Evolutionary conservation across 2,888 invertebrate species (phyloP), one percentile per base, ranked within the genome.

Genomic region (Dasypogon diadema): DNA sequence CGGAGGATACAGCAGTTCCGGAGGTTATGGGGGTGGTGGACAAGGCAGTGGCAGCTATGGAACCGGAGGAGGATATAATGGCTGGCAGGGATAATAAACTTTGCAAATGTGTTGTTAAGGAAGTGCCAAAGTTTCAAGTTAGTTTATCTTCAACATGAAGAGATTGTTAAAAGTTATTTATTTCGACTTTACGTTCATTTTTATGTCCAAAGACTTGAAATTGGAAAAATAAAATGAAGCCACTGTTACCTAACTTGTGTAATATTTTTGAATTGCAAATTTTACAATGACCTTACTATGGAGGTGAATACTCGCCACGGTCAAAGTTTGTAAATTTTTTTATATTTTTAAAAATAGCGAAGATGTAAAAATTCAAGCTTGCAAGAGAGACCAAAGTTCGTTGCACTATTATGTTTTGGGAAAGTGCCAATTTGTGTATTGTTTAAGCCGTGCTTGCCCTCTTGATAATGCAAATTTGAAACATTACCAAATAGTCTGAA

Each of bases 231-330:
- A 24, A 58, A 30, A 18, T n/a, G 4, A n/a, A n/a, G n/a, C n/a
- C n/a, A n/a, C n/a, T 60, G 16, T 60, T 60, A 37, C 37, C 37
- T 60, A 60, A 37, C 16, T 18, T 22, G 16, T 12, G n/a, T 10
- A 18, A 18, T 21, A 18, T 4, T 58, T 34, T 60, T 60, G 37
- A 60, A 37, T 34, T 60, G 34, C 12, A 21, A 60, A 34, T 60
- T 10, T 34, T 30, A 37, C 34, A 16, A 18, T 60, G 60, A 60
- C 60, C 60, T 60, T 60, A 37, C 12, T 37, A 60, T n/a, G n/a
- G n/a, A n/a, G n/a, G n/a, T n/a, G n/a, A n/a, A n/a, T n/a, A n/a
- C n/a, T n/a, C n/a, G n/a, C n/a, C n/a, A n/a, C n/a, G n/a, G n/a
- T n/a, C n/a, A n/a, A n/a, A n/a, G n/a, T n/a, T n/a, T n/a, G n/a